Base-by-base conservation (phyloP, 2,797 vertebrate genomes). In the Heterohyrax brucei region DNA sequence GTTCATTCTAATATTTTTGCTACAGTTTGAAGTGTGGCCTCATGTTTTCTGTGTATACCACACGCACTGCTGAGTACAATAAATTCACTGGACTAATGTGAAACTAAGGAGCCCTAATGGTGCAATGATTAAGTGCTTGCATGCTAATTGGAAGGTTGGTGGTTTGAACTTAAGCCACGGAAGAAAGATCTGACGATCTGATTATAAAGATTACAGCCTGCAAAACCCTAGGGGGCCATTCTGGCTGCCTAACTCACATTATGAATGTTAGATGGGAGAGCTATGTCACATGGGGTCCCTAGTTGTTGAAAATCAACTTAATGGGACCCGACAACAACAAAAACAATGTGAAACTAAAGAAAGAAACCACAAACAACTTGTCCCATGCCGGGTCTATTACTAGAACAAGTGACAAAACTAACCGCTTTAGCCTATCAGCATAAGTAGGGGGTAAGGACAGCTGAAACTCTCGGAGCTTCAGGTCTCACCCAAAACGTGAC, bases 11-110 rank as follows among this genome's bases (percentile, higher is more conserved):
- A 19, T 39, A 14, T n/a, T 79, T 46, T 53, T 53, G 16, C 30
- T 64, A 0, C 22, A 21, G 72, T 13, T 56, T 46, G 70, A 82
- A 56, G 24, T 12, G 46, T 4, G 19, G 33, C 28, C 33, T 39
- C 46, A 0, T 1, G 26, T 4, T 48, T 53, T 30, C 77, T 61
- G 19, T 79, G 5, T 10, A 0, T 1, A 18, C 8, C 48, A 9
- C 0, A 5, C 18, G 0, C 28, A 3, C 30, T 19, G 61, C 10
- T n/a, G 0, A 1, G 0, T 16, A 0, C 3, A 0, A 33, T 50
- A 44, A 44, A 5, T 3, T 81, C 78, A 2, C 14, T 22, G 28
- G 9, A 22, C 12, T n/a, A 4, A 5, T 24, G 48, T 44, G 68
- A 33, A n/a, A 33, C 68, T 18, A 18, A 33, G 68, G 68, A 33